Evolutionary conservation across 2,113 vertebrate genomes (phyloP).

Genomic region (Telmatochromis sp.): DNA sequence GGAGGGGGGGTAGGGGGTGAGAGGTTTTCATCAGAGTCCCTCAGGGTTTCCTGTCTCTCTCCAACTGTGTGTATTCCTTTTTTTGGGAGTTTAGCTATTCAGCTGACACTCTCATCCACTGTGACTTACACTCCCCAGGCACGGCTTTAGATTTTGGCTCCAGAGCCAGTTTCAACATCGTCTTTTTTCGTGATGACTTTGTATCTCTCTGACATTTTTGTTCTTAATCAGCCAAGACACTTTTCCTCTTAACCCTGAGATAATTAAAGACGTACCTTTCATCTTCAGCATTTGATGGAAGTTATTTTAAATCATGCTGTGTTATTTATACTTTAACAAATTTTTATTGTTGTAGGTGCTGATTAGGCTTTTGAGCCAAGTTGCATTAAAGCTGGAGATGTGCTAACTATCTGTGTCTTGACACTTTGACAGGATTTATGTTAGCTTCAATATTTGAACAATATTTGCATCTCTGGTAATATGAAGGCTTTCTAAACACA

Average conservation of each 20-base stretch:
- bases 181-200: not conserved
- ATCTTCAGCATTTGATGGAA: not conserved
- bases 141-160: not conserved
- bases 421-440: not conserved
- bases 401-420: not conserved
- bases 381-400: not conserved
- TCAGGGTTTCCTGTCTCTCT: constrained; percentile 30
- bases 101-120: constrained; percentile 3
- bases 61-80: not conserved
- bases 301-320: not conserved
- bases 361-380: not conserved
- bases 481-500: not conserved
- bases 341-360: not conserved
- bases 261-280: not conserved
- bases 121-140: not conserved
- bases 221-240: not conserved
- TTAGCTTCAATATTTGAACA: not conserved
- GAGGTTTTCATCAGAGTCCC: constrained; percentile 24
- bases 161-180: not conserved
- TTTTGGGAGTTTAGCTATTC: not conserved
- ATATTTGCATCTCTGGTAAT: not conserved
- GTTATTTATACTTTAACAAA: not conserved
- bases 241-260: not conserved
- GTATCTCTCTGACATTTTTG: not conserved
- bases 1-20: not conserved